Evolutionary conservation across 2,113 vertebrate genomes (phyloP).

Genomic region (Festucalex cinctus): DNA sequence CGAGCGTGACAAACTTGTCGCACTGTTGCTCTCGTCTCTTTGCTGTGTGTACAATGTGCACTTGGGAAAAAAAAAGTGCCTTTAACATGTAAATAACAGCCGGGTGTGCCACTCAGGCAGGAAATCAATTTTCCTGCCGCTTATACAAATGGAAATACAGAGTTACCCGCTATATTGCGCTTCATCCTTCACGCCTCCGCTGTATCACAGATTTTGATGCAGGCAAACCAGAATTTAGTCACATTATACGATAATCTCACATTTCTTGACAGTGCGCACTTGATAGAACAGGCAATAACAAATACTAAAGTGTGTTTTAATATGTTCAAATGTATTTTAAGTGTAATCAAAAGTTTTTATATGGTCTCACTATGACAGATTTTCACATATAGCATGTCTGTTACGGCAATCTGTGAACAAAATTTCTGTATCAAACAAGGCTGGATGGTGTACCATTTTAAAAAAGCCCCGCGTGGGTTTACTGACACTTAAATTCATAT

Average conservation of each 20-base stretch:
- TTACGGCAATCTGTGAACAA: constrained; percentile 34
- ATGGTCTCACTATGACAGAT: constrained; percentile 27
- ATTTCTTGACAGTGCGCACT: background rate
- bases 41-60: background rate
- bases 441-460: constrained; percentile 32
- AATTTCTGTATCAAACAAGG: constrained; percentile 62
- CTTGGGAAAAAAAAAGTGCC: background rate
- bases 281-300: background rate
- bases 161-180: background rate
- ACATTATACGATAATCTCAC: background rate
- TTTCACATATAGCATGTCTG: background rate
- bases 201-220: background rate
- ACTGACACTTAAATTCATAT: constrained; percentile 71
- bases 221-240: background rate
- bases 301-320: background rate
- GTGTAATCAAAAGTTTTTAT: constrained; percentile 46
- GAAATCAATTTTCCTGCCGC: constrained; percentile 62
- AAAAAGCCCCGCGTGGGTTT: constrained; percentile 49
- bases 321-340: constrained; percentile 48
- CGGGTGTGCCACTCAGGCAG: constrained; percentile 30
- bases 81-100: constrained; percentile 50
- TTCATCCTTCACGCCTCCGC: background rate
- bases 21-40: background rate
- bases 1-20: background rate
- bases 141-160: constrained; percentile 61